Conservation (phyloP, 92 coral and sea anemone species). For the Zoanthus sociatus region DNA sequence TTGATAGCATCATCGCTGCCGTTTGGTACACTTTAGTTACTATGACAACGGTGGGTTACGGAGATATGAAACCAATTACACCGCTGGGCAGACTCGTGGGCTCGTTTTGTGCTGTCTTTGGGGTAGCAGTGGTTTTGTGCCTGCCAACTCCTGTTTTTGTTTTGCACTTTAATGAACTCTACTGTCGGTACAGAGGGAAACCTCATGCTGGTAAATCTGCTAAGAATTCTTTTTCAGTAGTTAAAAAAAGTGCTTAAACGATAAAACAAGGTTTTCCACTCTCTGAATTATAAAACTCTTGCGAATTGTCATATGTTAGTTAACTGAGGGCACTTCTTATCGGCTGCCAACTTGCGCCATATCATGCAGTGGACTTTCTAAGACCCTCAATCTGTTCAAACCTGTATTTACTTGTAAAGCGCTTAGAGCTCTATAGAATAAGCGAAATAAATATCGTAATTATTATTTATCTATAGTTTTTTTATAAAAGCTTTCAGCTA, state of each 20-base stretch:
- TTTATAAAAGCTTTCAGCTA: too few species aligned
- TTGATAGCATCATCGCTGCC: conserved; percentile 87
- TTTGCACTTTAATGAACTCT: conserved; percentile 85
- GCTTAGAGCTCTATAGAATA: too few species aligned
- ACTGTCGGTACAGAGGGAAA: conserved; percentile 58
- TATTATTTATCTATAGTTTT: too few species aligned
- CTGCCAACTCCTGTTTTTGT: conserved; percentile 94
- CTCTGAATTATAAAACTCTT: too few species aligned
- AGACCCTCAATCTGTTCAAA: too few species aligned
- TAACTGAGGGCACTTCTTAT: too few species aligned
- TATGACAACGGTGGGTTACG: conserved; percentile 98
- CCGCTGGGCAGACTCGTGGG: conserved; percentile 88
- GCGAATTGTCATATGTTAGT: too few species aligned
- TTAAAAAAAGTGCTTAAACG: neutral
- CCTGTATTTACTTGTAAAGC: too few species aligned
- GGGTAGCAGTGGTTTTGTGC: conserved; percentile 88
- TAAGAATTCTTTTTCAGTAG: neutral
- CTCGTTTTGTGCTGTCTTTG: conserved; percentile 85
- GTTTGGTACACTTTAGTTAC: conserved; percentile 95
- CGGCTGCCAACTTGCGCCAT: too few species aligned
- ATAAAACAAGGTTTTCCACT: too few species aligned
- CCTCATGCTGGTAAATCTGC: neutral
- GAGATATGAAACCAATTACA: conserved; percentile 83
- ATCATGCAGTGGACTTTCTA: too few species aligned
- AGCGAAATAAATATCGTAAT: too few species aligned